These are phyloP conservation scores for Ladona fulva DNA, from an alignment of 1,140 invertebrate species.

Conservation along the genomic window DNA sequence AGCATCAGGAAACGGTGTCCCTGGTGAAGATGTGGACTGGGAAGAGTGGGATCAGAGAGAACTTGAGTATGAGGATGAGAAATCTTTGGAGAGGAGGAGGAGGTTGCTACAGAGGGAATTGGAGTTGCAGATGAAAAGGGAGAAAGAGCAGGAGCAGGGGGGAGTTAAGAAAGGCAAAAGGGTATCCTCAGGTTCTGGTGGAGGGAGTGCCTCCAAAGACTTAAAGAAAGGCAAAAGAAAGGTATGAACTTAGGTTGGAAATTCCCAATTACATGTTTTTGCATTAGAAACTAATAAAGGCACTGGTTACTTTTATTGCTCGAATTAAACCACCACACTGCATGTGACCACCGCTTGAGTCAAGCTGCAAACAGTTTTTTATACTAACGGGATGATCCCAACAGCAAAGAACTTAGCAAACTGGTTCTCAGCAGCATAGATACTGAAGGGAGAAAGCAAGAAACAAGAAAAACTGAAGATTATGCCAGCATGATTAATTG, in stretches of 20 bases:
- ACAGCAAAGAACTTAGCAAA: no score
- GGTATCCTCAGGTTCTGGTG: constrained; percentile 18
- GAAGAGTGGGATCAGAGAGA: constrained; percentile 68
- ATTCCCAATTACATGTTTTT: no score
- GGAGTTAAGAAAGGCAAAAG: constrained; percentile 42
- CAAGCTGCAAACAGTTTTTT: no score
- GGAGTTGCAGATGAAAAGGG: constrained; percentile 62
- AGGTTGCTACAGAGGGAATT: constrained; percentile 67
- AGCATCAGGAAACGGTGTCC: background rate
- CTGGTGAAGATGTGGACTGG: constrained; percentile 46
- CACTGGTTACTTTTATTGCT: no score
- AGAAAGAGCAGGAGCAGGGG: constrained; percentile 30
- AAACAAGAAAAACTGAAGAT: no score
- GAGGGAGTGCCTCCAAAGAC: constrained; percentile 16
- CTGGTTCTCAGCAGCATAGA: no score
- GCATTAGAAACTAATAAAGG: no score
- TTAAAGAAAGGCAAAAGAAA: background rate
- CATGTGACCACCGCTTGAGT: no score
- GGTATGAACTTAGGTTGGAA: background rate
- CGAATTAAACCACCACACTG: no score
- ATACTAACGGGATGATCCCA: no score
- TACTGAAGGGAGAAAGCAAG: no score
- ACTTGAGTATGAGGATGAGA: constrained; percentile 73
- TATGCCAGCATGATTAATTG: no score
- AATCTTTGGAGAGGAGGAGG: constrained; percentile 64